Conservation (phyloP, 2,888 invertebrate genomes). For the Villa cingulata region DNA sequence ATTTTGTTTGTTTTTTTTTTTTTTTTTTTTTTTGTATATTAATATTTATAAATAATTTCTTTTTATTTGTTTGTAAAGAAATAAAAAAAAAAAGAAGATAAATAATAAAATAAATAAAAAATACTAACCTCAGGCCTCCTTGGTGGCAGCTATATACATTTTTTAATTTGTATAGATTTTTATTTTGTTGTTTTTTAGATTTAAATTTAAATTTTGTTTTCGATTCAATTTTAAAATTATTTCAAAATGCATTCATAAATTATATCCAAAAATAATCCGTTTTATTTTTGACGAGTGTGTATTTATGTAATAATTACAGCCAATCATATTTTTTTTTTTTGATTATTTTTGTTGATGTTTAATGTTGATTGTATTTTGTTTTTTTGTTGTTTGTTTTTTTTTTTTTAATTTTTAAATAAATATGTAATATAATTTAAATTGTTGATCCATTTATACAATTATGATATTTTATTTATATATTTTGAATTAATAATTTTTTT, state of each 20-base stretch:
- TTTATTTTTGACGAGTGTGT: too few relatives aligned
- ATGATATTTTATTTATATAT: conserved; percentile 4
- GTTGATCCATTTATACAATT: not conserved
- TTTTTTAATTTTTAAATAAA: not conserved
- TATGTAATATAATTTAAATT: not conserved
- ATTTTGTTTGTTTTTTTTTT: too few relatives aligned
- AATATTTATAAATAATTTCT: too few relatives aligned
- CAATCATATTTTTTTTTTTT: too few relatives aligned
- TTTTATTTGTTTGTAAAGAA: too few relatives aligned
- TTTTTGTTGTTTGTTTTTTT: not conserved
- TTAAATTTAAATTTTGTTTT: not conserved
- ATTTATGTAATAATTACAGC: too few relatives aligned
- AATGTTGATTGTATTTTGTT: too few relatives aligned
- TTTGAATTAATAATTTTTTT: not conserved
- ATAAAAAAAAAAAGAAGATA: not conserved
- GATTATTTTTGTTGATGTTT: too few relatives aligned
- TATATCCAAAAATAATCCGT: too few relatives aligned
- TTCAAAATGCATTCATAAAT: too few relatives aligned
- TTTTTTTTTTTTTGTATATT: too few relatives aligned
- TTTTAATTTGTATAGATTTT: conserved; percentile 1
- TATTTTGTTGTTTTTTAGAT: conserved; percentile 8
- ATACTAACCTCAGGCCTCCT: conserved; percentile 80
- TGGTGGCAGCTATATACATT: conserved; percentile 56
- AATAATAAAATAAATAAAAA: conserved; percentile 6
- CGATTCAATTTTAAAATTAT: too few relatives aligned